These are phyloP conservation scores for Microdon myrmicae DNA, from an alignment of 2,888 invertebrate genomes.

Conservation along the genomic window DNA sequence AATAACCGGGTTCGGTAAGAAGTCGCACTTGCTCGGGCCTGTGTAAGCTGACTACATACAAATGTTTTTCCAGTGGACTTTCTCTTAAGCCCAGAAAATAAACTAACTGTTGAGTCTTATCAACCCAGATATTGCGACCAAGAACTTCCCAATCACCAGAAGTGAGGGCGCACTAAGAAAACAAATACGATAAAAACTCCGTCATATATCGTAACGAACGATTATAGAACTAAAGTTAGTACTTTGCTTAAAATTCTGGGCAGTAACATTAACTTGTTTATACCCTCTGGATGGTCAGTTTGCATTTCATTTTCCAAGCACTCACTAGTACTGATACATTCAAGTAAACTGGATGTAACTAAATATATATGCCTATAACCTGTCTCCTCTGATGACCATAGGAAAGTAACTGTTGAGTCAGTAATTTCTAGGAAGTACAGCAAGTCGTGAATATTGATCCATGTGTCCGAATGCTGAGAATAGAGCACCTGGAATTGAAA, in stretches of 20 bases:
- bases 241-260: slow-evolving; percentile 76
- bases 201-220: neutral
- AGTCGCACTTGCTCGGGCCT: slow-evolving; percentile 78
- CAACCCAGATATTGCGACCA: slow-evolving; percentile 88
- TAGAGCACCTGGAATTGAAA: slow-evolving; percentile 61
- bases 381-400: slow-evolving; percentile 94
- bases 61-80: slow-evolving; percentile 90
- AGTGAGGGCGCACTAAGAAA: slow-evolving; percentile 73
- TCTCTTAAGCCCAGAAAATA: slow-evolving; percentile 93
- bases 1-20: slow-evolving; percentile 84
- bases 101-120: slow-evolving; percentile 79
- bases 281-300: slow-evolving; percentile 54
- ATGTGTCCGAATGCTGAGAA: slow-evolving; percentile 74
- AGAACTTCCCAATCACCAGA: slow-evolving; percentile 95
- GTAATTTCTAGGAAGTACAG: slow-evolving; percentile 78
- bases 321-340: slow-evolving; percentile 68
- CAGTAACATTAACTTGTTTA: slow-evolving; percentile 62
- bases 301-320: slow-evolving; percentile 58
- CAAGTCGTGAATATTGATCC: slow-evolving; percentile 95
- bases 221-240: neutral
- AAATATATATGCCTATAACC: slow-evolving; percentile 90
- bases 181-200: slow-evolving; percentile 58
- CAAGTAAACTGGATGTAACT: slow-evolving; percentile 73
- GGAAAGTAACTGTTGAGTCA: slow-evolving; percentile 71
- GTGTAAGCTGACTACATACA: slow-evolving; percentile 84